Conservation (phyloP, 2,888 invertebrate species). For the Andrena minutula region DNA sequence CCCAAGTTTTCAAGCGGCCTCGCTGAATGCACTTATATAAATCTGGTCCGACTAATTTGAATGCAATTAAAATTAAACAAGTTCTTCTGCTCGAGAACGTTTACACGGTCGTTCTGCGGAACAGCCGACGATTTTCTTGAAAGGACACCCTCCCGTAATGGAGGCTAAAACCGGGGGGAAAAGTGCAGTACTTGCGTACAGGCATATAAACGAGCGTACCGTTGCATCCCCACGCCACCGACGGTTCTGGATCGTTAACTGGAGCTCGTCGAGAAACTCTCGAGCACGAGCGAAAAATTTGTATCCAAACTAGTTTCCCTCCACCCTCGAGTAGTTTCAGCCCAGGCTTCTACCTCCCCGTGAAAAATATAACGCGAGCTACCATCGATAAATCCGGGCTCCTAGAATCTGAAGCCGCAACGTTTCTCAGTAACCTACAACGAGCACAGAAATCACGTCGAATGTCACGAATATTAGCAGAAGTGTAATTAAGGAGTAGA, state of each 20-base stretch:
- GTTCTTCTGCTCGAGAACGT: slow-evolving; percentile 43
- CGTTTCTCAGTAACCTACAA: slow-evolving; percentile 38
- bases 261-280: slow-evolving; percentile 65
- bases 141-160: slow-evolving; percentile 52
- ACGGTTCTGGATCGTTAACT: slow-evolving; percentile 70
- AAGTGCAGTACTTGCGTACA: slow-evolving; percentile 54
- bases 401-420: slow-evolving; percentile 17
- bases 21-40: neutral
- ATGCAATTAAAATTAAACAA: slow-evolving; percentile 41
- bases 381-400: slow-evolving; percentile 40
- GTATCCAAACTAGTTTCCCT: slow-evolving; percentile 63
- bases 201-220: slow-evolving; percentile 60
- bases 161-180: slow-evolving; percentile 33
- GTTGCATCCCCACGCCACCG: slow-evolving; percentile 36
- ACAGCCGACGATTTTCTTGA: slow-evolving; percentile 46
- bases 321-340: slow-evolving; percentile 30
- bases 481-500: neutral
- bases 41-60: slow-evolving; percentile 20
- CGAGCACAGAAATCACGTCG: slow-evolving; percentile 1
- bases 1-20: neutral
- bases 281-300: slow-evolving; percentile 63
- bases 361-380: slow-evolving; percentile 41
- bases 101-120: slow-evolving; percentile 52
- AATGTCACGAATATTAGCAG: neutral
- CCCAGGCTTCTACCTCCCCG: neutral